Evolutionary conservation across 1,140 invertebrate genomes (phyloP), one percentile per base, ranked within the genome.

Genomic region (Lepidurus packardi): DNA sequence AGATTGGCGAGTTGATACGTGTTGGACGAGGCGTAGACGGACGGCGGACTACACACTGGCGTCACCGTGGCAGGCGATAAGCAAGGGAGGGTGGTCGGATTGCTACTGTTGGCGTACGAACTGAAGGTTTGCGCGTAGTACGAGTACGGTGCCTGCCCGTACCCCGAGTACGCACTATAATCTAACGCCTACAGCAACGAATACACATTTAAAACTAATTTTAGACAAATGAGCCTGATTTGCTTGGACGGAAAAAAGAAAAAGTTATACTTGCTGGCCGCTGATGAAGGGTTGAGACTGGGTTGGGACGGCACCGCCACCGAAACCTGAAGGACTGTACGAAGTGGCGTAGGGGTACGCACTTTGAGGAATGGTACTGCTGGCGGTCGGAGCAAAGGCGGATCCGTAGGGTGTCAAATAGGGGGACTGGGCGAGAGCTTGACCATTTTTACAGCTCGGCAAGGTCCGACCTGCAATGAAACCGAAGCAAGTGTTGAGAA

Each of bases 351-450:
- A 82, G 10, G 80, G 44, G 24, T 81, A 82, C 4, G 81, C 78
- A 43, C 80, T 80, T 73, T 80, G 80, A 34, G 80, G 43, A 47
- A 79, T 80, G 44, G 80, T 43, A 43, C 44, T 74, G 73, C 34
- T 47, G 43, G 73, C 24, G 2, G 73, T 74, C 44, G 47, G 73
- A 9, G 65, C 73, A 74, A 81, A 82, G 11, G 80, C 75, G 65
- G 81, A 81, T 74, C 82, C 81, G 77, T 84, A 83, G 77, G 84
- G 81, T 80, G 82, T 83, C 34, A 84, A 76, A 25, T 84, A 84
- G 11, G 84, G 80, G 21, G 82, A 82, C 42, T 77, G 75, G 42
- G 34, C 13, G 79, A 80, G 79, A 81, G 41, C 80, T 73, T 65
- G 53, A 7, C 53, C 53, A 7, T 65, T 65, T 65, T 65, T 65